A percentile compares a stretch with the other conserved stretches of the same genome.
Evolutionary conservation across 2,797 vertebrate genomes (phyloP).

Genomic region (Mus minutoides): DNA sequence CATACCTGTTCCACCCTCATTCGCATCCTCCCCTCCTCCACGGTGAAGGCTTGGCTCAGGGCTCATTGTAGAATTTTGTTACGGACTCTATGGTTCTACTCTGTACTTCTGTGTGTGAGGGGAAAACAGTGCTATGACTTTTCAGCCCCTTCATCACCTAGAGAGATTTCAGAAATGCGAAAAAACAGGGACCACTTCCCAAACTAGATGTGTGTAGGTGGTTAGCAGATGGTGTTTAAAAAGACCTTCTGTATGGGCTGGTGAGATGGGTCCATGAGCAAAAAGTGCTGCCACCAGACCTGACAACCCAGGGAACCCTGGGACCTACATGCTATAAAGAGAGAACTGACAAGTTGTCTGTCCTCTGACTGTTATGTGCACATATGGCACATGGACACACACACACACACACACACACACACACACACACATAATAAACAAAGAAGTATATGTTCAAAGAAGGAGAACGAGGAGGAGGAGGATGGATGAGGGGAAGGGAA

Average conservation of each 20-base stretch:
- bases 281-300: not conserved
- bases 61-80: not conserved
- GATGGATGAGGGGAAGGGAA: too few relatives aligned
- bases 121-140: not conserved
- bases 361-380: not conserved
- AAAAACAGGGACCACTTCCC: not conserved
- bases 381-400: not conserved
- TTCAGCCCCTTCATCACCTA: too few relatives aligned
- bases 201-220: not conserved
- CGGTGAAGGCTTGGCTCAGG: not conserved
- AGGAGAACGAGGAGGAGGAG: not conserved
- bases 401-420: not conserved
- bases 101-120: not conserved
- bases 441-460: not conserved
- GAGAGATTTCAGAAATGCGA: slow-evolving; percentile 5
- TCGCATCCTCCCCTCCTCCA: not conserved
- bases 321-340: not conserved
- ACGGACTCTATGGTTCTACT: not conserved
- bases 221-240: not conserved
- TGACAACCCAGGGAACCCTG: not conserved
- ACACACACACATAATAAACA: not conserved
- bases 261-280: not conserved
- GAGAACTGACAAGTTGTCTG: not conserved
- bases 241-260: not conserved
- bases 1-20: not conserved